Evolutionary conservation across 2,113 vertebrate species (phyloP).

Genomic region (Campylomormyrus numenius): DNA sequence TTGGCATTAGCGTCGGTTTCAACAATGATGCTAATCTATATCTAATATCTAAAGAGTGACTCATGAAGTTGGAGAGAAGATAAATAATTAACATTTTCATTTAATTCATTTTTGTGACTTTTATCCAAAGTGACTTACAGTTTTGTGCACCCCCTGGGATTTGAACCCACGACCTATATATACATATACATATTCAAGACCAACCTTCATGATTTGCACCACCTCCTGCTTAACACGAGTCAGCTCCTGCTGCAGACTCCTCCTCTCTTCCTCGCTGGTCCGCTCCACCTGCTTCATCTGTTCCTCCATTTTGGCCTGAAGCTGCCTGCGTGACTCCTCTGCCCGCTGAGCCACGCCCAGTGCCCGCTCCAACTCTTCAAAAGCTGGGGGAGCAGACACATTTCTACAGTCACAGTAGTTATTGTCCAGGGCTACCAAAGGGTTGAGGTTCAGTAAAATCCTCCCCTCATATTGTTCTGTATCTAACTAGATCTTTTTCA

Average conservation of each 20-base stretch:
- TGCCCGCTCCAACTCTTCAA: conserved; percentile 89
- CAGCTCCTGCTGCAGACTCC: conserved; percentile 78
- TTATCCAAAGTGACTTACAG: background rate
- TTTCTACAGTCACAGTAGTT: background rate
- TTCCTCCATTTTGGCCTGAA: conserved; percentile 82
- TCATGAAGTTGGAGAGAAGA: background rate
- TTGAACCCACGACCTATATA: background rate
- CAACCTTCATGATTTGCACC: conserved; percentile 77
- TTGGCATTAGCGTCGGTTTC: background rate
- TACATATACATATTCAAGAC: background rate
- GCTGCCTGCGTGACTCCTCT: conserved; percentile 78
- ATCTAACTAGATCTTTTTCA: background rate
- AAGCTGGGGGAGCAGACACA: conserved; percentile 58
- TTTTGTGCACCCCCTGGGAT: background rate
- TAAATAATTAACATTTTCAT: background rate
- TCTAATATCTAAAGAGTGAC: background rate
- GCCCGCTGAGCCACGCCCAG: conserved; percentile 76
- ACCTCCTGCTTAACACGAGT: conserved; percentile 83
- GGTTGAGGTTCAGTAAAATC: background rate
- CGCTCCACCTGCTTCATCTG: conserved; percentile 75
- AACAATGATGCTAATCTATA: background rate
- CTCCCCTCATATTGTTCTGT: background rate
- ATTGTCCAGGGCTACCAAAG: background rate
- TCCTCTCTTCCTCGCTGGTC: conserved; percentile 76
- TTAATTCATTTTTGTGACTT: background rate